Base-by-base conservation (phyloP, 2,888 invertebrate species). In the Linnaemya vulpina region DNA sequence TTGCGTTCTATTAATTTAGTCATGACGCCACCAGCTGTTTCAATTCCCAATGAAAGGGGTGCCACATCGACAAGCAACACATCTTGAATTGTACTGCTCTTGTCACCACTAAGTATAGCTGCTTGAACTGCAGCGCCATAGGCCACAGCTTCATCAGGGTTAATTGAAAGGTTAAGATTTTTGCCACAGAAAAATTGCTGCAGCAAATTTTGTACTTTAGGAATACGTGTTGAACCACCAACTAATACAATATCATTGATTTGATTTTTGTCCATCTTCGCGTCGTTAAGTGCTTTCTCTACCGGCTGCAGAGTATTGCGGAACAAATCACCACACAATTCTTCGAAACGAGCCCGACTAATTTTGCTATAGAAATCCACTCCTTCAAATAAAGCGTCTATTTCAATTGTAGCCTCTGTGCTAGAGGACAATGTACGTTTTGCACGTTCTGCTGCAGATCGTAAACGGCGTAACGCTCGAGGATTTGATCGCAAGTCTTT, bases 21-120 rank as follows among this genome's bases (percentile, higher is more conserved):
- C 96, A 96, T 96, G 1, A 96, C 96, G n/a, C 96, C 96, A 17
- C 96, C 96, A 20, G 96, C 96, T 4, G 96, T 96, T 91, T 97
- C 97, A 83, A 96, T 96, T 43, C 96, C 96, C 67, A 96, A 93
- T 0, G 96, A 96, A 22, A 96, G 92, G 87, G 94, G 95, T 0
- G 95, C 93, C 0, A 95, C 95, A 89, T 96, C 96, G 0, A 95
- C 94, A 11, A 96, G 91, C 0, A 96, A 92, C 0, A 96, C 94
- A 88, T 96, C 97, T 90, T 96, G 96, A 87, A 97, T 96, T 92
- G 94, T 94, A 5, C 95, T 93, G 89, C 96, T 95, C 3, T 94
- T n/a, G n/a, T n/a, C n/a, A n/a, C n/a, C n/a, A n/a, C n/a, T n/a
- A n/a, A n/a, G n/a, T n/a, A n/a, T n/a, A 3, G 96, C 96, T 0